A percentile compares a stretch with the other conserved stretches of the same genome.
These are phyloP conservation scores for Fragum sueziense DNA, from an alignment of 2,888 invertebrate genomes.

Conservation along the genomic window DNA sequence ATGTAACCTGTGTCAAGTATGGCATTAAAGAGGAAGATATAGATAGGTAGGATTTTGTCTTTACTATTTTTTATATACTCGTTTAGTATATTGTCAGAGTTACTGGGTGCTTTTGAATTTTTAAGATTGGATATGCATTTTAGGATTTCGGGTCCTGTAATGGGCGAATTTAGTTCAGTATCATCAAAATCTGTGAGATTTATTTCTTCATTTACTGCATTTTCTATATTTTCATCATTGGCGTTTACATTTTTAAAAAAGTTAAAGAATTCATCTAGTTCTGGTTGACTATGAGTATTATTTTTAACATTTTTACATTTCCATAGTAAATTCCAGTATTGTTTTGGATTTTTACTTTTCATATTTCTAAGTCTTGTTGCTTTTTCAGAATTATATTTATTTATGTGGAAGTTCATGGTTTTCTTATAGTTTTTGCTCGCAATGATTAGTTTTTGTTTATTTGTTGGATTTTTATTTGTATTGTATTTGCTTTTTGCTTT, in stretches of 20 bases:
- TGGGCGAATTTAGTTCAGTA: constrained; percentile 17
- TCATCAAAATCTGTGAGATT: background rate
- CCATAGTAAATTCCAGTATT: constrained; percentile 11
- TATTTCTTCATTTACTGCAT: background rate
- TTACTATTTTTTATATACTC: constrained; percentile 46
- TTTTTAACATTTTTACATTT: constrained; percentile 4
- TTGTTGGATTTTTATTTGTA: background rate
- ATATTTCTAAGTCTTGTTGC: background rate
- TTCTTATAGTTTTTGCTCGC: constrained; percentile 14
- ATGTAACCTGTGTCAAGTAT: constrained; percentile 35
- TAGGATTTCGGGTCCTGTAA: constrained; percentile 31
- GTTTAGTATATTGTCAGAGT: constrained; percentile 42
- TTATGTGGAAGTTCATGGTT: constrained; percentile 8
- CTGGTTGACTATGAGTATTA: background rate
- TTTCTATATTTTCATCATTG: too few relatives aligned
- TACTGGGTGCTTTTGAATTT: constrained; percentile 33
- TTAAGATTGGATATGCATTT: constrained; percentile 33
- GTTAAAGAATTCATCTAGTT: constrained; percentile 5
- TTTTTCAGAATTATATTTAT: background rate
- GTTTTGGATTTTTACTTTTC: background rate
- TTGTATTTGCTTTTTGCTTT: constrained; percentile 16
- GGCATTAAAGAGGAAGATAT: constrained; percentile 35
- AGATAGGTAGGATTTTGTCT: constrained; percentile 20
- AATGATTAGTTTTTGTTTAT: background rate
- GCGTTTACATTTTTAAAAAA: constrained; percentile 18